These are phyloP conservation scores for Struthidea cinerea DNA, from an alignment of 2,113 vertebrate genomes.

Conservation along the genomic window DNA sequence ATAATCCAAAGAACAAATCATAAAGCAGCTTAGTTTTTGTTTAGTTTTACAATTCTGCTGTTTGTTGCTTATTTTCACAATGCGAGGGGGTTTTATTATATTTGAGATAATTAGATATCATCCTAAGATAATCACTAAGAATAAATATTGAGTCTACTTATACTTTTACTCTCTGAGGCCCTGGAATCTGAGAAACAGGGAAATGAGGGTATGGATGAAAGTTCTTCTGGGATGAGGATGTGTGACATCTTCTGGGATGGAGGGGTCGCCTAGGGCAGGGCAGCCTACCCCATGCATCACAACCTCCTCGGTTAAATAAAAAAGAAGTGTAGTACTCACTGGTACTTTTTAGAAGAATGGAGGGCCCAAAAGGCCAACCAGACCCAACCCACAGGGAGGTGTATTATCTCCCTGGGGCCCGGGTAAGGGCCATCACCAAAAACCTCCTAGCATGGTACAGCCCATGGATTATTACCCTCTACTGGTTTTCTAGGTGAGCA, in stretches of 20 bases:
- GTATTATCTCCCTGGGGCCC: no score
- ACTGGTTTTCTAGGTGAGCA: neutral
- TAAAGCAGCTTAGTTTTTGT: neutral
- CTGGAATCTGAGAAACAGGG: neutral
- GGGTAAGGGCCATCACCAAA: neutral
- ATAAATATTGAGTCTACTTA: neutral
- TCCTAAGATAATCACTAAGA: neutral
- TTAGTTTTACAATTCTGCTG: neutral
- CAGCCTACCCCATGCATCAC: neutral
- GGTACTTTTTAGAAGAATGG: neutral
- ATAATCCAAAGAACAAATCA: neutral
- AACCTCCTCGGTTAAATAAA: neutral
- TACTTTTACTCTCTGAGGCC: neutral
- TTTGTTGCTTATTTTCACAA: neutral
- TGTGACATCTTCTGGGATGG: neutral
- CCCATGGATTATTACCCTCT: neutral
- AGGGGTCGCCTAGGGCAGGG: neutral
- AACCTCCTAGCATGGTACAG: neutral
- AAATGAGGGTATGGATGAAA: neutral
- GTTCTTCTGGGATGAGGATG: neutral
- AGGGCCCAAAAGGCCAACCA: neutral
- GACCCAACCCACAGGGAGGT: neutral
- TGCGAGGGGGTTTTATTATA: neutral
- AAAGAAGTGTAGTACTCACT: neutral
- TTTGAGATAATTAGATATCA: slow-evolving; percentile 31